A percentile compares a stretch with the other conserved stretches of the same genome.
These are phyloP conservation scores for Diabrotica balteata DNA, from an alignment of 2,888 invertebrate species.

Conservation along the genomic window DNA sequence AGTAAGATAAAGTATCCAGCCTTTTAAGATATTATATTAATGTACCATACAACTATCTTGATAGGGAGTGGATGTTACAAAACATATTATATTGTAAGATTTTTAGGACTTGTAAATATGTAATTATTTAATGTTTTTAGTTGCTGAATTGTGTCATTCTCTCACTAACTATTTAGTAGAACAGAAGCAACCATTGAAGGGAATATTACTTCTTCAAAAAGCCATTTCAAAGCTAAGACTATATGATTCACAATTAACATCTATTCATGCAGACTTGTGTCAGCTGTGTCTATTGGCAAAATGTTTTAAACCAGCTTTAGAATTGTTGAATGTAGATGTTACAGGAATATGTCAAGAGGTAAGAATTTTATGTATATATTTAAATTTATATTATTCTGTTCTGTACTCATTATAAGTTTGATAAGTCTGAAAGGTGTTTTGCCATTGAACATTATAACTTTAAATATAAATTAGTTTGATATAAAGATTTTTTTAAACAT, in stretches of 20 bases:
- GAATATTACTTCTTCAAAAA: slow-evolving; percentile 80
- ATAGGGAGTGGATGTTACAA: no score
- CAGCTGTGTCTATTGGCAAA: slow-evolving; percentile 90
- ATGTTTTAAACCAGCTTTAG: slow-evolving; percentile 89
- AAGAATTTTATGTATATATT: slow-evolving; percentile 35
- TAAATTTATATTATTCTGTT: no score
- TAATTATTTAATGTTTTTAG: slow-evolving; percentile 62
- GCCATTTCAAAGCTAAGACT: slow-evolving; percentile 90
- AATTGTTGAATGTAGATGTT: slow-evolving; percentile 88
- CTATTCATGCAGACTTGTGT: slow-evolving; percentile 92
- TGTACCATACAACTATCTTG: no score
- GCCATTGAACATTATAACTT: no score
- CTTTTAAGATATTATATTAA: no score
- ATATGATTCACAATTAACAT: slow-evolving; percentile 88
- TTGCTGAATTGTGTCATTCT: slow-evolving; percentile 88
- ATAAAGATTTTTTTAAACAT: no score
- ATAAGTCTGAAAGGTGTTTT: no score
- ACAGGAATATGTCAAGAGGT: slow-evolving; percentile 90
- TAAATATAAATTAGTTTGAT: no score
- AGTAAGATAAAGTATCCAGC: no score
- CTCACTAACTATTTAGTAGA: slow-evolving; percentile 82
- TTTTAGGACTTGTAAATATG: neutral
- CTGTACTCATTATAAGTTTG: no score
- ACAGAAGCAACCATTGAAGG: slow-evolving; percentile 79
- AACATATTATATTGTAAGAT: no score